These are phyloP conservation scores for Euzetes globulus DNA, from an alignment of 2,888 invertebrate genomes.

Conservation along the genomic window DNA sequence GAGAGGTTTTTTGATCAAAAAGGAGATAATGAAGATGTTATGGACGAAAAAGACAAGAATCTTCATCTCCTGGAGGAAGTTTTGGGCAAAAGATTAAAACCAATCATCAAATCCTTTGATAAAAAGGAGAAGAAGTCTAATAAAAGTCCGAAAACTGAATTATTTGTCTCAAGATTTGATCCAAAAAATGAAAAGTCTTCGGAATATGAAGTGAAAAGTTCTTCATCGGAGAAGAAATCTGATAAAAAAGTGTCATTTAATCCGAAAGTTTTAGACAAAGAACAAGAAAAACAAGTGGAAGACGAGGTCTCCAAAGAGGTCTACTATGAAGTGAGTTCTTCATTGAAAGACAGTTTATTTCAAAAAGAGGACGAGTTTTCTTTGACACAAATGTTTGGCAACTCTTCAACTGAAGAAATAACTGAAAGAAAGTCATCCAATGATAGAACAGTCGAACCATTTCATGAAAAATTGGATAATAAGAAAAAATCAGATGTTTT, in stretches of 20 bases:
- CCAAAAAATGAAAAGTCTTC: slow-evolving; percentile 22
- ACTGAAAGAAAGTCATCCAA: background rate
- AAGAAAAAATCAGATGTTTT: background rate
- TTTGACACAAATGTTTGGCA: slow-evolving; percentile 23
- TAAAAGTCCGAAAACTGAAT: background rate
- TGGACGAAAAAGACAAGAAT: slow-evolving; percentile 33
- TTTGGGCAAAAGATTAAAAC: slow-evolving; percentile 29
- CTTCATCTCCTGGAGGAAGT: slow-evolving; percentile 32
- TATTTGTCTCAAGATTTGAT: slow-evolving; percentile 33
- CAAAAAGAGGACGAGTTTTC: slow-evolving; percentile 26
- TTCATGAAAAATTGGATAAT: slow-evolving; percentile 5
- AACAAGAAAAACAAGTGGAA: background rate
- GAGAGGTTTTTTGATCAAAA: slow-evolving; percentile 35
- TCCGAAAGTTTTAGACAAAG: slow-evolving; percentile 14
- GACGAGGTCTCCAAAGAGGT: background rate
- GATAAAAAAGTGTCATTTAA: slow-evolving; percentile 26
- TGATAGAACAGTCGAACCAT: background rate
- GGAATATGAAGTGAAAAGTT: slow-evolving; percentile 19
- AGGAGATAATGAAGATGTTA: slow-evolving; percentile 19
- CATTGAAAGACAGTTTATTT: slow-evolving; percentile 18
- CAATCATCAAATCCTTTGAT: background rate
- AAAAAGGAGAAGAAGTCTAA: background rate
- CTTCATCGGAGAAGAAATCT: background rate
- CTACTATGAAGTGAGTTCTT: slow-evolving; percentile 32
- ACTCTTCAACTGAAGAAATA: background rate